Percentiles rank a stretch among this genome's conserved stretches.
phyloP scores from a whole-genome alignment of 2,797 vertebrate genomes.

The Tinamus major region DNA sequence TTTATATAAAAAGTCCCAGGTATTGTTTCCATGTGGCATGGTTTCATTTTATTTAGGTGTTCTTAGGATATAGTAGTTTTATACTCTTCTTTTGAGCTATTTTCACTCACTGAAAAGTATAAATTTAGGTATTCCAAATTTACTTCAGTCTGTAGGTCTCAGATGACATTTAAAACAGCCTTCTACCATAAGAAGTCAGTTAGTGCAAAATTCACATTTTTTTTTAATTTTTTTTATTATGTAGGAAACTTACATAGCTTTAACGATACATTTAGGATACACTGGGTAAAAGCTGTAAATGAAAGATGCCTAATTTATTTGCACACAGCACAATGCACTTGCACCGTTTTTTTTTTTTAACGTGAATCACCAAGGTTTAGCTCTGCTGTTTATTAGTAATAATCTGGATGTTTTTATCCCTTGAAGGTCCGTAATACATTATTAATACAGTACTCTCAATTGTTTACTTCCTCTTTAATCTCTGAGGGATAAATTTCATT shows the following conservation, averaged over 20 bases:
- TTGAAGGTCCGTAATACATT: not conserved
- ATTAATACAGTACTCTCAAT: not conserved
- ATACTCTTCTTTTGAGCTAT: not conserved
- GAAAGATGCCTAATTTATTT: accelerated
- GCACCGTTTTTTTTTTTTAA: not conserved
- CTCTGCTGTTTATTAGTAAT: not conserved
- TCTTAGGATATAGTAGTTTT: not conserved
- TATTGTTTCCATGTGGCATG: not conserved
- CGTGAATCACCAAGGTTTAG: not conserved
- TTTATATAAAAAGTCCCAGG: not conserved
- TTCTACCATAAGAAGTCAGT: not conserved
- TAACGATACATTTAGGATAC: not conserved
- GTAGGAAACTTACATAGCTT: not conserved
- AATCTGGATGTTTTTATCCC: not conserved
- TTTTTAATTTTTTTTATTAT: not conserved
- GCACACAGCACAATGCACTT: not conserved
- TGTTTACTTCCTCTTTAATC: not conserved
- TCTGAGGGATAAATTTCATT: not conserved
- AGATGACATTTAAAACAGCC: not conserved
- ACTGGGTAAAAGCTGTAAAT: not conserved
- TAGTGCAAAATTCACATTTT: not conserved
- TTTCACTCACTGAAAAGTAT: not conserved
- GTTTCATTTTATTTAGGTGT: not conserved
- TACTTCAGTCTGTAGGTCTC: not conserved
- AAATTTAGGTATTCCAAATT: not conserved